These are phyloP conservation scores for Aphelocoma coerulescens DNA, from an alignment of 2,113 vertebrate species.

Conservation along the genomic window DNA sequence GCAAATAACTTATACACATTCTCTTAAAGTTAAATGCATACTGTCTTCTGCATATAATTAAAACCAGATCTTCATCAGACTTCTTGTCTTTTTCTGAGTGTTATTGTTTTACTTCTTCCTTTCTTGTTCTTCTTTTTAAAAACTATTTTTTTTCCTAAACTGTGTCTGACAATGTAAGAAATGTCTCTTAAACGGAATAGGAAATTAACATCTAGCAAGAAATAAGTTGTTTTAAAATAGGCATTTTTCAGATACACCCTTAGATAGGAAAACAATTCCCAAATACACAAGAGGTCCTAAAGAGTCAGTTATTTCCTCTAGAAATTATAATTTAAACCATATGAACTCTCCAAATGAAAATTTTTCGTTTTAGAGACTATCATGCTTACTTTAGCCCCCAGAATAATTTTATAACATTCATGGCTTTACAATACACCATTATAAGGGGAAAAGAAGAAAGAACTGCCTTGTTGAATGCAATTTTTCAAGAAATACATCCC, in stretches of 20 bases:
- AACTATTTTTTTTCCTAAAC: background rate
- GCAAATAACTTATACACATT: accelerated
- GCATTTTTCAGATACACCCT: background rate
- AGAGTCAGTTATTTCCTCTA: background rate
- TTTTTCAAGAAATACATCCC: background rate
- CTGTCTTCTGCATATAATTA: background rate
- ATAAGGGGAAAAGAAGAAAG: background rate
- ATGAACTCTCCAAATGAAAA: background rate
- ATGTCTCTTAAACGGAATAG: background rate
- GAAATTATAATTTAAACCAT: background rate
- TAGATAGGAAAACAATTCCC: background rate
- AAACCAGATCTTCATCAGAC: background rate
- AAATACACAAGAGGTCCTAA: background rate
- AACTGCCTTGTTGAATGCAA: background rate
- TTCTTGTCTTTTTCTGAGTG: background rate
- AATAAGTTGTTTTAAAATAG: background rate
- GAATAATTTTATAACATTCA: background rate
- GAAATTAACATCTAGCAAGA: background rate
- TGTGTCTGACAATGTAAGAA: background rate
- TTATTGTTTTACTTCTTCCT: background rate
- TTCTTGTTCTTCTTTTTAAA: background rate
- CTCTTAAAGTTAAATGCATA: background rate
- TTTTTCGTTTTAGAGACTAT: background rate
- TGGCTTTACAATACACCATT: background rate
- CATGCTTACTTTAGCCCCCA: background rate